phyloP scores from a whole-genome alignment of 1,140 invertebrate genomes.

The Drosophila varians region DNA sequence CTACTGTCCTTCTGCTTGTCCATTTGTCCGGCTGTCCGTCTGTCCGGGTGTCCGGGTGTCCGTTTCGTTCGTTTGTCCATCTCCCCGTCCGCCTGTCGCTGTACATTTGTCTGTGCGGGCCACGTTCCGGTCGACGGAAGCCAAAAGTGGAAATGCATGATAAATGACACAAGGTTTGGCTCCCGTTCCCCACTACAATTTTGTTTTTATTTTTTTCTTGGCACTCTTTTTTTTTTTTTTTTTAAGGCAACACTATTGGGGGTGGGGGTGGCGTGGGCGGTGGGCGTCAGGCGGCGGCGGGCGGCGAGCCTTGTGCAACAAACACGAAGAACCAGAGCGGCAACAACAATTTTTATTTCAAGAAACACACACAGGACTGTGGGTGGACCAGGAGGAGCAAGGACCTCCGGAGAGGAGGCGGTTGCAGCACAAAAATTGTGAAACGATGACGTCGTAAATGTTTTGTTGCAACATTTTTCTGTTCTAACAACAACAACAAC shows the following conservation, averaged over 20 bases:
- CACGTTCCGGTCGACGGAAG: conserved; percentile 73
- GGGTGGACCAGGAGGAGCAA: no score
- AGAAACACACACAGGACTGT: conserved; percentile 23
- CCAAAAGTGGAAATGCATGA: conserved; percentile 82
- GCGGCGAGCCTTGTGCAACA: conserved; percentile 25
- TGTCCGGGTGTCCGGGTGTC: background rate
- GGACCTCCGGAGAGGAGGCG: no score
- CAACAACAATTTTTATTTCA: conserved; percentile 70
- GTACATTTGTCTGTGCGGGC: conserved; percentile 69
- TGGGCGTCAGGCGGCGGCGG: background rate
- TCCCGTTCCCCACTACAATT: conserved; percentile 21
- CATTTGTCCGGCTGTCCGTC: background rate
- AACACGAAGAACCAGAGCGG: conserved; percentile 27
- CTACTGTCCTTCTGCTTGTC: conserved; percentile 14
- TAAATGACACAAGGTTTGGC: conserved; percentile 76
- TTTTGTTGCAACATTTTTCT: conserved; percentile 76
- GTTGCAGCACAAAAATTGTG: conserved; percentile 69
- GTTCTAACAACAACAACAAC: conserved; percentile 3
- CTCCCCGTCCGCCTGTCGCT: conserved; percentile 31
- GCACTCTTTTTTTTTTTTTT: conserved; percentile 2
- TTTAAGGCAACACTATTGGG: no score
- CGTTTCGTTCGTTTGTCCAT: conserved; percentile 2
- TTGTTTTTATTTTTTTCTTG: conserved; percentile 1
- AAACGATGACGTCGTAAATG: conserved; percentile 81
- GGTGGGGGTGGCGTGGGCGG: background rate